Percentiles rank a stretch among this genome's conserved stretches.
These are phyloP conservation scores for Marisa cornuarietis DNA, from an alignment of 1,140 invertebrate species.

Conservation along the genomic window DNA sequence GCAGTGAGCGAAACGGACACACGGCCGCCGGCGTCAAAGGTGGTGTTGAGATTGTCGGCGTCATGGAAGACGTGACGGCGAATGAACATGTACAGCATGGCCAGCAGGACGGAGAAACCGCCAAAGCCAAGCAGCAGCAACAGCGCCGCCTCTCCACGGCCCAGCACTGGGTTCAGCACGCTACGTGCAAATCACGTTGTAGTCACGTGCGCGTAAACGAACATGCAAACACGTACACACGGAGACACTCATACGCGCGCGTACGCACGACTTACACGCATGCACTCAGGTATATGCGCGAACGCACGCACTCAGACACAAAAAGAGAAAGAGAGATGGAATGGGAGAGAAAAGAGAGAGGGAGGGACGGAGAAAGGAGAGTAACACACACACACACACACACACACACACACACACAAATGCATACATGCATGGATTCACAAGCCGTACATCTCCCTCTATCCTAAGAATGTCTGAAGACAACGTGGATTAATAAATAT, in stretches of 20 bases:
- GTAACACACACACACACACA: neutral
- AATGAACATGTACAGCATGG: conserved; percentile 50
- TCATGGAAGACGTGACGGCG: conserved; percentile 57
- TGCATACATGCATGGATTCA: neutral
- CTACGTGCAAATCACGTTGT: neutral
- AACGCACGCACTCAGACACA: neutral
- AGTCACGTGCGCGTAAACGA: too few relatives aligned
- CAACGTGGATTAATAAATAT: conserved; percentile 14
- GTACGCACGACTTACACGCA: too few relatives aligned
- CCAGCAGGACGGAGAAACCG: conserved; percentile 53
- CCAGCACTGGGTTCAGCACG: conserved; percentile 32
- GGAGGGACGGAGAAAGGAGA: neutral
- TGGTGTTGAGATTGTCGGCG: conserved; percentile 55
- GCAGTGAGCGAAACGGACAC: conserved; percentile 52
- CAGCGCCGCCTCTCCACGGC: conserved; percentile 46
- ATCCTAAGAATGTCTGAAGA: conserved; percentile 4
- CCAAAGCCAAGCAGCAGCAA: conserved; percentile 55
- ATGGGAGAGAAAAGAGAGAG: neutral
- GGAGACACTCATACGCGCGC: neutral
- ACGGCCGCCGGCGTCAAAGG: conserved; percentile 64
- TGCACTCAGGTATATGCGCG: neutral
- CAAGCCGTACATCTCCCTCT: neutral
- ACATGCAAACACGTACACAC: neutral
- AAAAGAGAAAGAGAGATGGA: neutral
- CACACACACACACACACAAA: neutral